Evolutionary conservation across 2,888 invertebrate genomes (phyloP), one percentile per base, ranked within the genome.

Genomic region (Tupiocoris notatus): DNA sequence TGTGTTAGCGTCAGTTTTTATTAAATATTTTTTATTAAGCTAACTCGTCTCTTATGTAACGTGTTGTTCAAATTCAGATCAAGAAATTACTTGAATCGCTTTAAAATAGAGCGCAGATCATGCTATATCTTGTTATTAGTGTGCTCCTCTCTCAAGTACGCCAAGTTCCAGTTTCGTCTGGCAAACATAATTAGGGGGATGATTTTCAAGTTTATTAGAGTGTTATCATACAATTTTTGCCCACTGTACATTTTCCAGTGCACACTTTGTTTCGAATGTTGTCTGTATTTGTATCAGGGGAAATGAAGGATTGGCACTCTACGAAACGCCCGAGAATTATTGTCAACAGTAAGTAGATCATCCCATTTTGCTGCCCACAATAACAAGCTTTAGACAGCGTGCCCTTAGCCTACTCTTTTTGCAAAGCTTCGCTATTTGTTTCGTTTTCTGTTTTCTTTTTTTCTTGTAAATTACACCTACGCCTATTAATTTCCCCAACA

Each of bases 341-440:
- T 79, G 79, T 21, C 80, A 79, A 78, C 80, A 80, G 81, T 81
- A 81, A 81, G 81, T 81, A 79, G 75, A 73, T 62, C 58, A 24
- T 24, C 39, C 39, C 39, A 22, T 23, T 23, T 20, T 70, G 59
- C 59, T 57, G 54, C 39, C 39, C 12, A 39, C 39, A 56, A 25
- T 39, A 39, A 65, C 39, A 58, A 59, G 67, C 67, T 67, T 67
- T 64, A 39, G 18, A 65, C 39, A n/a, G 39, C 39, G 6, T 7
- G 17, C 25, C 39, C 25, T 63, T 64, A 39, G 39, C 65, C 39
- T 17, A 25, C 12, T 39, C 12, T 22, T 57, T 57, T 23, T 20
- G 1, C 59, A 59, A 58, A 59, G 58, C 59, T 70, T 20, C 9
- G 70, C 58, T 63, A 62, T 64, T 61, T 22, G 17, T 24, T 54